Evolutionary conservation across 2,797 vertebrate genomes (phyloP), one percentile per base, ranked within the genome.

Genomic region (Enteromius thamalakanensis): DNA sequence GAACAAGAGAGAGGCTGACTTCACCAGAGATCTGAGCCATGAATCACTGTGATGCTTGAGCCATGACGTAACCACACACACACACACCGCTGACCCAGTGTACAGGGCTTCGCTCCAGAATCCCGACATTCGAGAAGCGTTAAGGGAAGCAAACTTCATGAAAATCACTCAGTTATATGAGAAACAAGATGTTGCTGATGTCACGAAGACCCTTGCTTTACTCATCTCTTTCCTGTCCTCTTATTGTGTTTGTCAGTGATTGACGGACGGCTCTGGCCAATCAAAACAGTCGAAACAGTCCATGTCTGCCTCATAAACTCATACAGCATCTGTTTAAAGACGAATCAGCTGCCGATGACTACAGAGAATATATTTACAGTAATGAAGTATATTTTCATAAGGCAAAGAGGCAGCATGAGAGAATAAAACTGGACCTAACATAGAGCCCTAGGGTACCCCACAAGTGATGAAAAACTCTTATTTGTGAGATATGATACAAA

Each of bases 61-160:
- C 90, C 89, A 86, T 91, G 90, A 91, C 87, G 90, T 88, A 90
- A 93, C 91, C 92, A 70, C 91, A 93, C 32, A 86, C 91, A 91
- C 32, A 32, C 45, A 12, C 17, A 2, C 6, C 6, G 23, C 60
- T 62, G 14, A 62, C 12, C 60, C 26, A 29, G 26, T 12, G 5
- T 58, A 5, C 2, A 62, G 53, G 23, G 58, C 23, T 62, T 2
- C 2, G 2, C 60, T 62, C 60, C 60, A 62, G 12, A 15, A 29
- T 62, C 29, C 12, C 29, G 26, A 62, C 26, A 32, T 62, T 1
- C 26, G 14, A 62, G 60, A 62, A 62, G 60, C 26, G 6, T 62
- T 62, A 29, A 62, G 26, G 60, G 26, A 62, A 29, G 26, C 26
- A 62, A 29, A 62, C 60, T 29, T 62, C 23, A 15, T 15, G 58